Evolutionary conservation across 2,888 invertebrate species (phyloP), one percentile per base, ranked within the genome.

Genomic region (Neria commutata): DNA sequence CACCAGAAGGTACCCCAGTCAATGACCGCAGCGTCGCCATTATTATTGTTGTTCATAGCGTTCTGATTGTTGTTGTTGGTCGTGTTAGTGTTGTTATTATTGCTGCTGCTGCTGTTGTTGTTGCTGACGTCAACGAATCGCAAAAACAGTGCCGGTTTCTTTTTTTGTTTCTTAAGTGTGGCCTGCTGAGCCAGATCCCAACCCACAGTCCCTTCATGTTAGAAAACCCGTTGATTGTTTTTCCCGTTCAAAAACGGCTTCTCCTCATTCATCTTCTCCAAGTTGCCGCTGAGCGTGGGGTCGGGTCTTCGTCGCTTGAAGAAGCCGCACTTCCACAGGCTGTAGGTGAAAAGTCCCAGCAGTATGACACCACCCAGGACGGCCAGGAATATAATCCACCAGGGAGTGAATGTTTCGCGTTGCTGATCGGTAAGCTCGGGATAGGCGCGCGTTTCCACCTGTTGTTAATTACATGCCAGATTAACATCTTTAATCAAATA

Each of bases 241-340:
- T 75, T 77, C n/a, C 66, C 56, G 42, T 67, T 72, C 64, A 80
- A 65, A 63, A 87, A 87, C 19, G 89, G 89, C 73, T 89, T 89
- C 62, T 88, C 87, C 67, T 90, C 90, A 69, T 87, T 86, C 73
- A 89, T 89, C 74, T 91, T 91, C 76, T 90, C 90, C 23, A 91
- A 80, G 79, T 91, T 91, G 1, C 92, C 93, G 21, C 91, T 91
- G 3, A 91, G 80, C 16, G 93, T 93, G 1, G 90, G 91, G 80
- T 94, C 93, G 4, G 92, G 92, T 65, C 94, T 85, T 76, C 91
- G 88, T 70, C 94, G 84, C 76, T 93, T 94, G 83, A 94, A 95
- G 86, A 95, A 95, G 53, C 94, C 94, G 54, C 93, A 88, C 84
- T 91, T 94, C 89, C 94, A 94, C 60, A 97, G 83, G 21, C 90